Percentiles rank a stretch among this genome's conserved stretches.
phyloP scores from a whole-genome alignment of 1,140 invertebrate species.

The Lineus longissimus region DNA sequence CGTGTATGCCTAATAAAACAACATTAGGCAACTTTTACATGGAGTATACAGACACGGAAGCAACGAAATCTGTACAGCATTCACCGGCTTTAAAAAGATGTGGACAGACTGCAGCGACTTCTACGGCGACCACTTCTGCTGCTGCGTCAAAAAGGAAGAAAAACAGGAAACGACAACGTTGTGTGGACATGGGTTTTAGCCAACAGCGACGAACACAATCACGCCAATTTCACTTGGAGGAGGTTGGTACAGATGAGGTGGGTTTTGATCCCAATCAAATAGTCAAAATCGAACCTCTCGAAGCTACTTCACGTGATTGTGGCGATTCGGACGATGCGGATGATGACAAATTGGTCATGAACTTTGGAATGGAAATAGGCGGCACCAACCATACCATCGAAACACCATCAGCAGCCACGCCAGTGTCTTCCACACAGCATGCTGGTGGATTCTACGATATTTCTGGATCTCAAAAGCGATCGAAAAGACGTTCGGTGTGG shows the following conservation, averaged over 20 bases:
- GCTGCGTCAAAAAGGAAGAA: background rate
- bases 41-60: too few relatives aligned
- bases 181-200: background rate
- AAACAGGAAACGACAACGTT: background rate
- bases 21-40: too few relatives aligned
- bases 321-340: background rate
- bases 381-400: too few relatives aligned
- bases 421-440: background rate
- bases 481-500: constrained; percentile 2
- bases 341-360: background rate
- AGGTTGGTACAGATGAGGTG: background rate
- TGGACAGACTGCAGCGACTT: background rate
- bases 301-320: background rate
- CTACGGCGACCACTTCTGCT: too few relatives aligned
- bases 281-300: background rate
- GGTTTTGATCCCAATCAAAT: background rate
- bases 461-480: background rate
- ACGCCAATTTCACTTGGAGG: too few relatives aligned
- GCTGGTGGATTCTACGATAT: constrained; percentile 1
- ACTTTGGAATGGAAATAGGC: too few relatives aligned
- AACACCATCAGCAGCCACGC: too few relatives aligned
- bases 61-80: background rate
- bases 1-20: too few relatives aligned
- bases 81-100: background rate
- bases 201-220: too few relatives aligned